Evolutionary conservation across 2,888 invertebrate species (phyloP).

Genomic region (Ormyrus rosae): DNA sequence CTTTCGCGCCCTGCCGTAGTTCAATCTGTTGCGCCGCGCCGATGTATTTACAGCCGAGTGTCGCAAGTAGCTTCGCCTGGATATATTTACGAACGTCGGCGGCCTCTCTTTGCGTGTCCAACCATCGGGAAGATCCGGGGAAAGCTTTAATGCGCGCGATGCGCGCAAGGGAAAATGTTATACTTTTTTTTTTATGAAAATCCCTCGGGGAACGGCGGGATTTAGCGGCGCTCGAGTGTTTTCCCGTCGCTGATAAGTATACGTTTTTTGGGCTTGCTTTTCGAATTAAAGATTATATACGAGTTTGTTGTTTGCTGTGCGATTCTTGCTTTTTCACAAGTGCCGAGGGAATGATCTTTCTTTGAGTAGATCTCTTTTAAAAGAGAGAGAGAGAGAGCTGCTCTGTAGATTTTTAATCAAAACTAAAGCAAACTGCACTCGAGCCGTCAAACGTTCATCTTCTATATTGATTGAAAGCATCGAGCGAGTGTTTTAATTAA

Average conservation of each 20-base stretch:
- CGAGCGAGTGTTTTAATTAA: constrained; percentile 11
- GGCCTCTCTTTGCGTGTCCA: not conserved
- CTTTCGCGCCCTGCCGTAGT: not conserved
- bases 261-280: no score
- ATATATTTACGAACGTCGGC: not conserved
- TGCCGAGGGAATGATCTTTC: no score
- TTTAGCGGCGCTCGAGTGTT: no score
- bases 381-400: no score
- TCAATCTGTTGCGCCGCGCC: constrained; percentile 13
- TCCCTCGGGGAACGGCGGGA: no score
- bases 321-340: no score
- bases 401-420: no score
- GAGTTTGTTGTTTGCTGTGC: no score
- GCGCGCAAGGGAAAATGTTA: not conserved
- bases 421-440: no score
- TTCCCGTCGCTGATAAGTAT: no score
- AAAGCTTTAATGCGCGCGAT: not conserved
- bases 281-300: no score
- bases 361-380: no score
- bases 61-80: not conserved
- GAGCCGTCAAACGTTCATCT: not conserved
- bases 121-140: constrained; percentile 3
- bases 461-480: not conserved
- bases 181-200: not conserved
- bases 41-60: not conserved